Percentiles rank a stretch among this genome's conserved stretches.
Evolutionary conservation across 1,140 invertebrate species (phyloP).

Genomic region (Tetramorium alpestre): DNA sequence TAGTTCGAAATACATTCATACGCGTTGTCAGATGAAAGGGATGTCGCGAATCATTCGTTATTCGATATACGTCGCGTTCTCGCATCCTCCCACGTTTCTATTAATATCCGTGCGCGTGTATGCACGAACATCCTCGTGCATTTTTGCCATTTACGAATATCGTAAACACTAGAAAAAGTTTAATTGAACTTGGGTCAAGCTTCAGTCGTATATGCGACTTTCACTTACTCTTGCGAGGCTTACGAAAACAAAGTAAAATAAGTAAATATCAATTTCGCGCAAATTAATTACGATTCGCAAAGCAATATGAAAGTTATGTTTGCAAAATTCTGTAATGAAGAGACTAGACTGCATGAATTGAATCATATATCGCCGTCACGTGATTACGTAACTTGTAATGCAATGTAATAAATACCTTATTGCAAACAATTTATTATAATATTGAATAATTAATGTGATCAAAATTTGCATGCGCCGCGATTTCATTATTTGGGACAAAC

Average conservation of each 20-base stretch:
- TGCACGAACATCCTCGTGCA: slow-evolving; percentile 1
- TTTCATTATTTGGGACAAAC: not conserved
- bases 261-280: not conserved
- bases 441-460: not conserved
- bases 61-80: slow-evolving; percentile 63
- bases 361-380: not conserved
- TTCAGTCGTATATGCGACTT: too few species aligned
- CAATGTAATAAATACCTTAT: not conserved
- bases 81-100: slow-evolving; percentile 71
- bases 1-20: slow-evolving; percentile 48
- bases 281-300: not conserved
- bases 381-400: not conserved
- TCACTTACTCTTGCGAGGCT: not conserved
- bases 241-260: not conserved
- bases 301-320: not conserved
- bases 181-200: not conserved
- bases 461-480: not conserved
- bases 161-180: slow-evolving; percentile 10
- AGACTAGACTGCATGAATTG: not conserved
- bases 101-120: slow-evolving; percentile 57
- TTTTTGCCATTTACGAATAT: slow-evolving; percentile 2
- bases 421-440: not conserved
- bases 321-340: not conserved
- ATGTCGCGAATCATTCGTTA: slow-evolving; percentile 57
- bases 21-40: slow-evolving; percentile 49